A percentile compares a stretch with the other conserved stretches of the same genome.
These are phyloP conservation scores for Dinoponera quadriceps DNA, from an alignment of 1,140 invertebrate genomes.

Conservation along the genomic window DNA sequence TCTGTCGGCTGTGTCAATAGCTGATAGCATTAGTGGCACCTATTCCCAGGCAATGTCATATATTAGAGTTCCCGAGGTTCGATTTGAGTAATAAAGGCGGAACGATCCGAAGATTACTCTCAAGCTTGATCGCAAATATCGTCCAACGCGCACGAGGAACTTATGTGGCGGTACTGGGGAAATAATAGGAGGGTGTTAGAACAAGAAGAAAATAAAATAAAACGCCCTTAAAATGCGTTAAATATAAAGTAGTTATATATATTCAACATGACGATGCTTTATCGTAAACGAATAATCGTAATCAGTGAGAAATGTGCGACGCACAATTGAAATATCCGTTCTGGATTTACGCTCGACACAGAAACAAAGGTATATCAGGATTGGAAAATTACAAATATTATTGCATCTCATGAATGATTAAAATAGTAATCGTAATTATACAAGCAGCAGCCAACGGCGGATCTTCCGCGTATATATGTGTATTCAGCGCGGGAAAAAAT, in stretches of 20 bases:
- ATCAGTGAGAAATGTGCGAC: background rate
- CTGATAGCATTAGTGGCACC: constrained; percentile 74
- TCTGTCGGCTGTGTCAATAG: constrained; percentile 76
- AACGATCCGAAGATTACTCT: constrained; percentile 30
- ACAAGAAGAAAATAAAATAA: background rate
- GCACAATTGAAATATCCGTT: background rate
- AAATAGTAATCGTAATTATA: background rate
- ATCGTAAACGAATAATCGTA: constrained; percentile 9
- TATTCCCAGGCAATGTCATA: constrained; percentile 68
- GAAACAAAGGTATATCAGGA: background rate
- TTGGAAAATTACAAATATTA: background rate
- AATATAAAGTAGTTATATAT: no score
- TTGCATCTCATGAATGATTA: background rate
- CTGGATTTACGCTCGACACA: background rate
- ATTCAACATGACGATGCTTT: background rate
- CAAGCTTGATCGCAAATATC: constrained; percentile 22
- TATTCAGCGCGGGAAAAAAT: constrained; percentile 38
- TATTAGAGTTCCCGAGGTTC: constrained; percentile 57
- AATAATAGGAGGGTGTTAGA: background rate
- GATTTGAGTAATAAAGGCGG: constrained; percentile 47
- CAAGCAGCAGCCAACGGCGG: background rate
- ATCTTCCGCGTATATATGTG: constrained; percentile 22
- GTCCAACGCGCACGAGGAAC: background rate
- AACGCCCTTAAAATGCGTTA: background rate
- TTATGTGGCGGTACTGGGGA: constrained; percentile 7